These are phyloP conservation scores for Ennomos erosarius DNA, from an alignment of 2,888 invertebrate species.

Conservation along the genomic window DNA sequence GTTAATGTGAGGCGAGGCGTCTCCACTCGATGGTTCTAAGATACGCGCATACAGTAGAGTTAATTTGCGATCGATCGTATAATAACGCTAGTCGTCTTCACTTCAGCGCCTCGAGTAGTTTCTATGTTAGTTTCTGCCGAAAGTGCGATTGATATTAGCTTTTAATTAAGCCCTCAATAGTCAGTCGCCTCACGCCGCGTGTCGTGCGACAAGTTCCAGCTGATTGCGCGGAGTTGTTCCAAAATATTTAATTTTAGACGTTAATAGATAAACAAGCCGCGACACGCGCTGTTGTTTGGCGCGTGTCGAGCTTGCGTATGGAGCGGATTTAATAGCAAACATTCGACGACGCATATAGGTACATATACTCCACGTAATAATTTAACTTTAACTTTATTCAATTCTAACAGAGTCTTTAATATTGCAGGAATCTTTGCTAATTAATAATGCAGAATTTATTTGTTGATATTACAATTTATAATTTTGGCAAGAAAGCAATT, in stretches of 20 bases:
- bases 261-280: constrained; percentile 6
- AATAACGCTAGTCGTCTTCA: neutral
- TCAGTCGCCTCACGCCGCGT: constrained; percentile 8
- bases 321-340: constrained; percentile 1
- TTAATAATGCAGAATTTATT: too few species aligned
- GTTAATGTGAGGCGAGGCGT: constrained; percentile 12
- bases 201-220: constrained; percentile 7
- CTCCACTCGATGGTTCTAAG: too few species aligned
- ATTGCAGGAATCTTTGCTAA: too few species aligned
- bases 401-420: too few species aligned
- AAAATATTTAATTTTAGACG: constrained; percentile 2
- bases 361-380: neutral
- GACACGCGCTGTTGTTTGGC: neutral
- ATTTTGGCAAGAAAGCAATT: too few species aligned
- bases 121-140: neutral
- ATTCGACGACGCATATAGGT: neutral
- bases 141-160: constrained; percentile 36
- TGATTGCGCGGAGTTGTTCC: constrained; percentile 1
- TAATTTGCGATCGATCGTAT: constrained; percentile 12
- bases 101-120: neutral
- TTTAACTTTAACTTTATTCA: too few species aligned
- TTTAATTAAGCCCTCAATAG: constrained; percentile 41
- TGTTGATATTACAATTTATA: too few species aligned
- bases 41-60: neutral
- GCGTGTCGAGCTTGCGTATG: constrained; percentile 3